phyloP scores from a whole-genome alignment of 2,797 vertebrate species.

The Danio jaintianensis region DNA sequence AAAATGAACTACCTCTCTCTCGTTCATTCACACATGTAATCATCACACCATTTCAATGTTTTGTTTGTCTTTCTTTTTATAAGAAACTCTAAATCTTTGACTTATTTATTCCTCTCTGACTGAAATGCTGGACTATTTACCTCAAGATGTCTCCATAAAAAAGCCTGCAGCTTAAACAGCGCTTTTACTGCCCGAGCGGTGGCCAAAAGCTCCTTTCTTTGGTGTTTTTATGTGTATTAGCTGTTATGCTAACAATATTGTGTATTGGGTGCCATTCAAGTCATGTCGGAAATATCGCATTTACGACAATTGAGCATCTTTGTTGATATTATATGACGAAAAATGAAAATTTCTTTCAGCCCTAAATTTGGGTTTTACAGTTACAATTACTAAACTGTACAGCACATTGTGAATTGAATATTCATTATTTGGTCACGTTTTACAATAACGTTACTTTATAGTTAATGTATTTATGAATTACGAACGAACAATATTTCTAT shows the following conservation, averaged over 20 bases:
- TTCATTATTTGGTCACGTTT: too few relatives aligned
- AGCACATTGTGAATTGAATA: too few relatives aligned
- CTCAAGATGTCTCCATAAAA: slow-evolving; percentile 65
- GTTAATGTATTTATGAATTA: too few relatives aligned
- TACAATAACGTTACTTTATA: too few relatives aligned
- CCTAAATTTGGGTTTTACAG: too few relatives aligned
- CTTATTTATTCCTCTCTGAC: slow-evolving; percentile 66
- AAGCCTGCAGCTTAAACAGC: slow-evolving; percentile 62
- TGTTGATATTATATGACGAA: too few relatives aligned
- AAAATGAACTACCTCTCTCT: slow-evolving; percentile 83
- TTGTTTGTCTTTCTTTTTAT: slow-evolving; percentile 60
- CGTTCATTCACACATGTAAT: slow-evolving; percentile 68
- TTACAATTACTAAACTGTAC: too few relatives aligned
- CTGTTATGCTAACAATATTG: too few relatives aligned
- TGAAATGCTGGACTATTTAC: slow-evolving; percentile 77
- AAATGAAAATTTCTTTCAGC: too few relatives aligned
- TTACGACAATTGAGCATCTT: too few relatives aligned
- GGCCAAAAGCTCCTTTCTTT: slow-evolving; percentile 17
- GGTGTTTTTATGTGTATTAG: too few relatives aligned
- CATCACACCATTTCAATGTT: slow-evolving; percentile 68
- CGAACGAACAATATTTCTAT: too few relatives aligned
- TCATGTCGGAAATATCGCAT: slow-evolving; percentile 7
- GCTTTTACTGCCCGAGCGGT: slow-evolving; percentile 23
- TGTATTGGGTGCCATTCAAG: not conserved
- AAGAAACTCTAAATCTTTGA: slow-evolving; percentile 58